Conservation (phyloP, 2,113 vertebrate species). For the Gavia stellata region DNA sequence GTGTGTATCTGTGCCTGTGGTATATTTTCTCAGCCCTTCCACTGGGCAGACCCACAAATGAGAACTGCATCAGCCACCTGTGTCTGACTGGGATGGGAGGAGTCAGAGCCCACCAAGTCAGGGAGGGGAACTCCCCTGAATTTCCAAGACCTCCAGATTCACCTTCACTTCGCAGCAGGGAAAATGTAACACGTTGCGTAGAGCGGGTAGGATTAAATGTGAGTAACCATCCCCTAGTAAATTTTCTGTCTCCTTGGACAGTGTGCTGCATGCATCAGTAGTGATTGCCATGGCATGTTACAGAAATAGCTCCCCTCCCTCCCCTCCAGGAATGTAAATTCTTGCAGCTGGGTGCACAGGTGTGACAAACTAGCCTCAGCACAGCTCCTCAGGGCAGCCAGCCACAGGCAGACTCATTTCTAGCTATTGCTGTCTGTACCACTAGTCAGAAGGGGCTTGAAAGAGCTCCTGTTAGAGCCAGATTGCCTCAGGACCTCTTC, state of each 20-base stretch:
- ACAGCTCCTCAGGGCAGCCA: neutral
- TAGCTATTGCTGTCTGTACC: neutral
- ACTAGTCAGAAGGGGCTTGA: neutral
- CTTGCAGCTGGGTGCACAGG: neutral
- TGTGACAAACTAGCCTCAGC: neutral
- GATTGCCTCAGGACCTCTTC: neutral
- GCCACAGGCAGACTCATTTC: neutral
- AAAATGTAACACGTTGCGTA: neutral
- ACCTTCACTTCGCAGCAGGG: neutral
- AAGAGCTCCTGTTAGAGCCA: neutral
- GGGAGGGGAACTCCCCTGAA: neutral
- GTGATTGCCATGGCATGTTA: neutral
- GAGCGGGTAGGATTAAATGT: neutral
- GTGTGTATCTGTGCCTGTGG: neutral
- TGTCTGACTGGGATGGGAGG: neutral
- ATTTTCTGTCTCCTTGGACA: neutral
- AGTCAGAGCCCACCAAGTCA: neutral
- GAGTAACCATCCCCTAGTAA: neutral
- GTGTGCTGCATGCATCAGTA: neutral
- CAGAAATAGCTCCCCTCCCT: constrained; percentile 14
- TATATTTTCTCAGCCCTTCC: fast-evolving
- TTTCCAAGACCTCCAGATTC: neutral
- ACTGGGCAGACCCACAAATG: too few species aligned
- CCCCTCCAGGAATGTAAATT: neutral
- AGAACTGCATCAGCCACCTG: neutral